A percentile compares a stretch with the other conserved stretches of the same genome.
phyloP scores from a whole-genome alignment of 2,113 vertebrate species.

The Phalacrocorax carbo region DNA sequence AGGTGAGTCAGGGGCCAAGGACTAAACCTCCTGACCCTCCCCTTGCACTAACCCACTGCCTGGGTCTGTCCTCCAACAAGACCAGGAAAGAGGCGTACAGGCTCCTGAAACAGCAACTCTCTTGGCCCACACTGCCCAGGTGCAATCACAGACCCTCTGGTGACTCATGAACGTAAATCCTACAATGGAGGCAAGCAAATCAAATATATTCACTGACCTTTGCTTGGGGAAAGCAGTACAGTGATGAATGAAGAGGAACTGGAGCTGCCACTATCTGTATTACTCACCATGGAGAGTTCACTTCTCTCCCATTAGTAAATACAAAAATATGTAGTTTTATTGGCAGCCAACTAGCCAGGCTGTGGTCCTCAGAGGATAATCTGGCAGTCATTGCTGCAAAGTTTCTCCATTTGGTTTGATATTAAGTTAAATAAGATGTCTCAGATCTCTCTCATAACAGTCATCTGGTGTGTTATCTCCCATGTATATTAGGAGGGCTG shows the following conservation, averaged over 20 bases:
- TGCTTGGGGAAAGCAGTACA: background rate
- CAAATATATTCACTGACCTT: background rate
- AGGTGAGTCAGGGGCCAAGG: background rate
- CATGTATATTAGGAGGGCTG: background rate
- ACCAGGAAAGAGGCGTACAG: background rate
- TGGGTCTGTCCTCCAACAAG: background rate
- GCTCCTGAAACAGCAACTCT: background rate
- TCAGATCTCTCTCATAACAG: slow-evolving; percentile 14
- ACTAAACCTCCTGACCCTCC: background rate
- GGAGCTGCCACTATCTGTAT: background rate
- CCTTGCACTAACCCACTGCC: background rate
- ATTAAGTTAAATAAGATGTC: slow-evolving; percentile 40
- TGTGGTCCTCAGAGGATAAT: slow-evolving; percentile 42
- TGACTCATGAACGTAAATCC: background rate
- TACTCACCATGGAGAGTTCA: slow-evolving; percentile 28
- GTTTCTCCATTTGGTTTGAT: slow-evolving; percentile 27
- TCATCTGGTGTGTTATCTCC: slow-evolving; percentile 50
- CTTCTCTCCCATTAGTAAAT: slow-evolving; percentile 44
- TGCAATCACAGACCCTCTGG: background rate
- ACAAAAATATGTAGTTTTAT: slow-evolving; percentile 44
- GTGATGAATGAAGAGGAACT: slow-evolving; percentile 37
- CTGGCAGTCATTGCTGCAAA: slow-evolving; percentile 16
- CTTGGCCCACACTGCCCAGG: background rate
- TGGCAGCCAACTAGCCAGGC: slow-evolving; percentile 45
- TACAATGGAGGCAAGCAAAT: background rate